A percentile compares a stretch with the other conserved stretches of the same genome.
Conservation (phyloP, 2,888 invertebrate genomes). For the Agriopis aurantiaria region DNA sequence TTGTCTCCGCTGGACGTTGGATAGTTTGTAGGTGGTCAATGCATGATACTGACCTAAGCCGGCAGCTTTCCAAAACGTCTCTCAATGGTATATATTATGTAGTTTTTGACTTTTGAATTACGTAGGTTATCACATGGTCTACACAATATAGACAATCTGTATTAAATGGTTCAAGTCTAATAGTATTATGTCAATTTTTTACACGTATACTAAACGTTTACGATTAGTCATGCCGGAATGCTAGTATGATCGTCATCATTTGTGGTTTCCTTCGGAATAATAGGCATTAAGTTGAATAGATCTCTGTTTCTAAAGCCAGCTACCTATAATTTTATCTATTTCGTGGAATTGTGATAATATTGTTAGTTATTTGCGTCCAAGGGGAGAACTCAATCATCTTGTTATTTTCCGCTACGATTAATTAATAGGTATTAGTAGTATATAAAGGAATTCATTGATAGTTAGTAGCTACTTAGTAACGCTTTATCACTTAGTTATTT, state of each 20-base stretch:
- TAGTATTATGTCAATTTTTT: not conserved
- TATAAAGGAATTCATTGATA: not conserved
- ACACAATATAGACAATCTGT: too few species aligned
- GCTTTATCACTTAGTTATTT: not conserved
- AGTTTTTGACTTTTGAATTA: too few species aligned
- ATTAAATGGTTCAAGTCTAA: too few species aligned
- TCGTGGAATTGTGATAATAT: conserved; percentile 9
- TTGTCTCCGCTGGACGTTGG: too few species aligned
- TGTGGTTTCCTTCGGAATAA: not conserved
- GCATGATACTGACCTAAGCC: too few species aligned
- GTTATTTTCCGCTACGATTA: conserved; percentile 1
- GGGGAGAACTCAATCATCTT: not conserved
- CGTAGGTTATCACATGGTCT: too few species aligned
- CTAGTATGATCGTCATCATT: conserved; percentile 3
- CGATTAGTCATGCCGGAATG: conserved; percentile 5
- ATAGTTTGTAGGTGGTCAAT: too few species aligned
- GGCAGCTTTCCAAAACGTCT: too few species aligned
- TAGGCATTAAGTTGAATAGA: conserved; percentile 6
- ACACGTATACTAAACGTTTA: not conserved
- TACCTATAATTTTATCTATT: conserved; percentile 12
- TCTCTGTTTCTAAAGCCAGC: not conserved
- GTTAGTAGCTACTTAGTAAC: not conserved
- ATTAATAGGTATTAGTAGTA: not conserved
- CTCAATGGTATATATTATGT: too few species aligned
- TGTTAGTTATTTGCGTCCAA: not conserved